Evolutionary conservation across 2,888 invertebrate genomes (phyloP).

Genomic region (Platycheirus rosarum): DNA sequence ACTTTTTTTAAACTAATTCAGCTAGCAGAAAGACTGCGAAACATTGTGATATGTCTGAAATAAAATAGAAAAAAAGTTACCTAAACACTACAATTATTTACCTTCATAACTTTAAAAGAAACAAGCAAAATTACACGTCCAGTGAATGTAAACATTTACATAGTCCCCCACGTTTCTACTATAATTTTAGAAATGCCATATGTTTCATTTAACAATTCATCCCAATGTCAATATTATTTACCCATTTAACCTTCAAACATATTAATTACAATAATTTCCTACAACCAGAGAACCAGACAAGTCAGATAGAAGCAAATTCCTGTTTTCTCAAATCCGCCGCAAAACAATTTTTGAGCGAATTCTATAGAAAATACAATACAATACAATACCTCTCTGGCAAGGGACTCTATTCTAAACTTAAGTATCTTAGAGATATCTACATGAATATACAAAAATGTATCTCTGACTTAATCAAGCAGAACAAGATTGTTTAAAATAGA

Average conservation of each 20-base stretch:
- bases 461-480: constrained; percentile 33
- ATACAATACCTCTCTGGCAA: constrained; percentile 26
- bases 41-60: too few species aligned
- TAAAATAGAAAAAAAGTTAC: too few species aligned
- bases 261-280: constrained; percentile 64
- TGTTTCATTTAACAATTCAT: constrained; percentile 32
- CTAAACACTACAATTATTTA: too few species aligned
- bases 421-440: background rate
- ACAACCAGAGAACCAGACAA: constrained; percentile 25
- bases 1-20: too few species aligned
- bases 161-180: background rate
- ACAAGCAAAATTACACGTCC: background rate
- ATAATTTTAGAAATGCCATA: constrained; percentile 36
- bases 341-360: constrained; percentile 52
- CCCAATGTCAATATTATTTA: constrained; percentile 66
- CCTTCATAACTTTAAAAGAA: background rate
- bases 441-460: constrained; percentile 27
- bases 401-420: constrained; percentile 23
- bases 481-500: constrained; percentile 32
- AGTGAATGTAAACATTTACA: constrained; percentile 11
- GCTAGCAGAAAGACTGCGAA: too few species aligned
- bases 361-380: too few species aligned
- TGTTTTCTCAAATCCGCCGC: constrained; percentile 59
- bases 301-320: constrained; percentile 40
- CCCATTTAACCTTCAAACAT: constrained; percentile 68